A percentile compares a stretch with the other conserved stretches of the same genome.
These are phyloP conservation scores for Ophiothrix spiculata DNA, from an alignment of 35 echinoderm and acorn worm genomes.

Conservation along the genomic window DNA sequence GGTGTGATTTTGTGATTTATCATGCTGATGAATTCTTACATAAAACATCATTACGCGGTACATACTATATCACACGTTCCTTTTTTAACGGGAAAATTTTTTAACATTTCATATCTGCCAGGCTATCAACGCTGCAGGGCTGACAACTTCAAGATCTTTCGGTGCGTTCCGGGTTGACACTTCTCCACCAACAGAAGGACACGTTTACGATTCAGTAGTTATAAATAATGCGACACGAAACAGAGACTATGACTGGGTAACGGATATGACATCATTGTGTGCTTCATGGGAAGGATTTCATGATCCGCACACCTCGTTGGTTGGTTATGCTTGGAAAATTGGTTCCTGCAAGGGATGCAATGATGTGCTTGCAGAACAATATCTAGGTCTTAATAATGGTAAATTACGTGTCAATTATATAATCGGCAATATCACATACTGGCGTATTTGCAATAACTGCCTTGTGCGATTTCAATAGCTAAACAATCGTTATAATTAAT, in stretches of 20 bases:
- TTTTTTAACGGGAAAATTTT: too few relatives aligned
- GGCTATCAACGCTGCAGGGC: constrained; percentile 7
- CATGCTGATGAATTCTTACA: too few relatives aligned
- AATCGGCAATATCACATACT: too few relatives aligned
- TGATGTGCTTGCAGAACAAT: constrained; percentile 1
- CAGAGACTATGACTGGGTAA: constrained; percentile 9
- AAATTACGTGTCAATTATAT: too few relatives aligned
- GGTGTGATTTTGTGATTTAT: too few relatives aligned
- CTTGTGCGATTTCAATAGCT: too few relatives aligned
- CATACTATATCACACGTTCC: too few relatives aligned
- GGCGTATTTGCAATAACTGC: too few relatives aligned
- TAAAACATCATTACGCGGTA: too few relatives aligned
- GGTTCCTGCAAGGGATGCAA: constrained; percentile 25
- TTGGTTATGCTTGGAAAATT: constrained; percentile 13
- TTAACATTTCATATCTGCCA: too few relatives aligned
- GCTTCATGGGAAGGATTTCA: constrained; percentile 35
- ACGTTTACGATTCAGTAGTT: constrained; percentile 17
- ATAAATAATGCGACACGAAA: neutral
- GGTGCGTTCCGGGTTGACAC: constrained; percentile 12
- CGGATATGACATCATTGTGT: neutral
- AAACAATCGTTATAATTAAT: too few relatives aligned
- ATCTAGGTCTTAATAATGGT: constrained; percentile 15
- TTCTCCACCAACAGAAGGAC: constrained; percentile 18
- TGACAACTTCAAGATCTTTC: neutral
- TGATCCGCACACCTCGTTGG: constrained; percentile 12